Evolutionary conservation across 2,797 vertebrate genomes (phyloP), one percentile per base, ranked within the genome.

Genomic region (Anolis apletophallus): DNA sequence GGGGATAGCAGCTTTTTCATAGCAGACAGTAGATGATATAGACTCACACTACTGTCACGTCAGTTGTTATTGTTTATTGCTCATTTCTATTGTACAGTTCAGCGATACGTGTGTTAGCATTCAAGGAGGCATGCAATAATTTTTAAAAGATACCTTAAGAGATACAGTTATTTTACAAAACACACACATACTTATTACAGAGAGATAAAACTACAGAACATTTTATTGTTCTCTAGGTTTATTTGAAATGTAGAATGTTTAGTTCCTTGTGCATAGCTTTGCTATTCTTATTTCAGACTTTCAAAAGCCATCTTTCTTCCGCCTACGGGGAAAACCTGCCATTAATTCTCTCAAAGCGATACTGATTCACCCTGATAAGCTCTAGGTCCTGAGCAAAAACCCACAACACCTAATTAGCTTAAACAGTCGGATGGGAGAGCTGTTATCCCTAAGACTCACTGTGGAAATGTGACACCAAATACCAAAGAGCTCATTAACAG

Each of bases 311-410:
- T 14, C 21, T 54, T 76, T 64, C 29, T 32, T 68, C 52, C 23
- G 17, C 13, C 59, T 64, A 52, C 5, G 5, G 67, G 13, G 6
- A 68, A 68, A 36, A 64, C 11, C 59, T 72, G 46, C 36, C 50
- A 36, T 71, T 71, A 14, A 64, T 64, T 73, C 40, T 72, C 57
- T 36, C 71, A 54, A 21, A 78, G n/a, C 64, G 29, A 17, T 32
- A 77, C 29, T 36, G 40, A 29, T 84, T 78, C 52, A 72, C 1
- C n/a, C 78, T 23, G 21, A 67, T 26, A n/a, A 81, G 29, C 21
- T 81, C 64, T 50, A 1, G n/a, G 29, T 76, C 57, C 84, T 79
- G 40, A 81, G 76, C 26, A 50, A 76, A 84, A 81, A 64, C 14
- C 77, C 40, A 73, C 1, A 1, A 5, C 9, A 36, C 5, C 0